Base-by-base conservation (phyloP, 2,113 vertebrate species). In the Carassius carassius region DNA sequence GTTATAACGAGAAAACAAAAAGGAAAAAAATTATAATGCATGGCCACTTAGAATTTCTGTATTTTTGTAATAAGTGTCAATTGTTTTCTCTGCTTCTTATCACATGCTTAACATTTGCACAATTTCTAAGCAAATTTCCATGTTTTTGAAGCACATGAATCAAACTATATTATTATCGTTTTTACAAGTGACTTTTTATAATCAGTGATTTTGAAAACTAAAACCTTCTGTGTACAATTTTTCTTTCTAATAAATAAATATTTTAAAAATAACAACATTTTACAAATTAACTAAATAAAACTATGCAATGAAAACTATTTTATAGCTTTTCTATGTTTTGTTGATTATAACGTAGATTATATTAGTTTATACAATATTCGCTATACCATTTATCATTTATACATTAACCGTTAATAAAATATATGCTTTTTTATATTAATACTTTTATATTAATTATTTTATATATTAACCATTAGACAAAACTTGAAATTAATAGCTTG, bases 51-150 rank as follows among this genome's bases (percentile, higher is more conserved):
- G n/a, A n/a, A n/a, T n/a, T n/a, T n/a, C n/a, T n/a, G n/a, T n/a
- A n/a, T n/a, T n/a, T 29, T 29, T 11, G 25, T 37, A 62, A 35
- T 13, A 17, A 19, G 54, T 19, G 41, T 44, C 32, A 5, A 37
- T 21, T 62, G 62, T n/a, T 62, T 78, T 14, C 11, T 70, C 16
- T 37, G 13, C 67, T 73, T 44, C 4, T 44, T 14, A 14, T 44
- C 21, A 19, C 65, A 69, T 69, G 29, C 65, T 17, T 44, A 63
- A 44, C 13, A 62, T 78, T 78, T 78, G 29, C 32, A 78, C 56
- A n/a, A 16, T 62, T 62, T 78, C 19, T 21, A 19, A 76, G 3
- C 25, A 76, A 4, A 54, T 58, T 58, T 58, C 12, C 7, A 44
- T 17, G 5, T 35, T 60, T 14, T 78, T 60, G 35, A 44, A 72